phyloP scores from a whole-genome alignment of 2,797 vertebrate species.

The Dromococcyx pavoninus region DNA sequence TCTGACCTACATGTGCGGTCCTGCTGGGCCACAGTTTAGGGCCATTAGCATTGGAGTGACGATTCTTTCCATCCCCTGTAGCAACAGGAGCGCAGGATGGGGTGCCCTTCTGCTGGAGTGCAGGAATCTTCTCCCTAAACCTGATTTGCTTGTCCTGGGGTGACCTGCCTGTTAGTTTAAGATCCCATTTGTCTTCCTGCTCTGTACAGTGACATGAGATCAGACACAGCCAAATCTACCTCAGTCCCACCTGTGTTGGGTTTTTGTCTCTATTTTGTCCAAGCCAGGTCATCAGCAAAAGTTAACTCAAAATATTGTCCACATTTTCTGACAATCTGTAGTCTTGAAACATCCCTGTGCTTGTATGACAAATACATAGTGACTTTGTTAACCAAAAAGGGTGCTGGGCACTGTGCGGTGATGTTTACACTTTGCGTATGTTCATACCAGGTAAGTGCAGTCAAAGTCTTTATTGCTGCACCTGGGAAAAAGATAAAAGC shows the following conservation, averaged over 20 bases:
- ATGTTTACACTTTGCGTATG: neutral
- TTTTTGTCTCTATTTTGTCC: neutral
- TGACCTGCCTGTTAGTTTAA: neutral
- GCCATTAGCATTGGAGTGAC: neutral
- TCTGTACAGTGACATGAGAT: neutral
- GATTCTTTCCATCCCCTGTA: neutral
- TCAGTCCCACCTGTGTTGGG: neutral
- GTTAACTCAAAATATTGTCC: neutral
- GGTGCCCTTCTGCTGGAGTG: neutral
- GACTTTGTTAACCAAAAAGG: neutral
- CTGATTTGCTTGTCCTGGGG: neutral
- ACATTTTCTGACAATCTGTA: neutral
- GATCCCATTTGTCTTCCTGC: neutral
- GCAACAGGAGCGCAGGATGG: neutral
- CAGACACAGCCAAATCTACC: constrained; percentile 45
- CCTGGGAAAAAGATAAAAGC: neutral
- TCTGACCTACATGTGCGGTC: rapidly evolving
- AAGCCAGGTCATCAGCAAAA: constrained; percentile 2
- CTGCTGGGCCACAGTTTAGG: neutral
- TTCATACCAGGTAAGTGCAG: neutral
- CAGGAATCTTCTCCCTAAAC: neutral
- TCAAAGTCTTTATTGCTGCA: neutral
- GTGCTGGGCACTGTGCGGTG: neutral
- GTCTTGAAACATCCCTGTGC: neutral
- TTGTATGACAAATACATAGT: constrained; percentile 13